Base-by-base conservation (phyloP, 2,888 invertebrate genomes). In the Sipha maydis region DNA sequence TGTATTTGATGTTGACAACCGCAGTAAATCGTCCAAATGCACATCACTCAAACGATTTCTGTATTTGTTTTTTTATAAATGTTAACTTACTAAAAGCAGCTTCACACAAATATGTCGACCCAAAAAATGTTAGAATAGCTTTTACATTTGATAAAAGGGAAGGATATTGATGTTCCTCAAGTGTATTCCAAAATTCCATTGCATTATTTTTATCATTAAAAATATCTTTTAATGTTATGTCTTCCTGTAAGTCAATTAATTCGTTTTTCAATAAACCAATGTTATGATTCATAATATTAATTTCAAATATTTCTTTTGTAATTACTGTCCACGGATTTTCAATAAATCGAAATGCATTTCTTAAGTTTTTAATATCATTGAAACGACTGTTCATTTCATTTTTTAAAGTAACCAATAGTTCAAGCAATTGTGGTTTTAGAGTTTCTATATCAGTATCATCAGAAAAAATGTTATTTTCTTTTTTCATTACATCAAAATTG, bases 151-250 rank as follows among this genome's bases (percentile, higher is more conserved):
- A n/a, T n/a, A n/a, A n/a, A n/a, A n/a, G n/a, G n/a, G n/a, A n/a
- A n/a, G n/a, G n/a, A n/a, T n/a, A n/a, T n/a, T n/a, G n/a, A n/a
- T n/a, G n/a, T n/a, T n/a, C n/a, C n/a, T n/a, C n/a, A n/a, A n/a
- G n/a, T n/a, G n/a, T n/a, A n/a, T n/a, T n/a, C n/a, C n/a, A n/a
- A n/a, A n/a, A n/a, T 56, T 56, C 56, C 9, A 61, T 56, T 31
- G 25, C 31, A 79, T 79, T 34, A 8, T 79, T 79, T 79, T 79
- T 54, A 61, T 3, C 56, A 79, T 79, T 79, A 79, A 79, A 79
- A 31, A 56, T 31, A 56, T 56, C 2, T 79, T 79, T 79, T 31
- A 79, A 21, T 79, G 31, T 56, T 56, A 79, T 79, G 34, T 56
- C 56, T 25, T 34, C 21, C 56, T 79, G 79, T 79, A 79, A 79